A percentile compares a stretch with the other conserved stretches of the same genome.
Evolutionary conservation across 2,888 invertebrate genomes (phyloP).

Genomic region (Idaea aversata): DNA sequence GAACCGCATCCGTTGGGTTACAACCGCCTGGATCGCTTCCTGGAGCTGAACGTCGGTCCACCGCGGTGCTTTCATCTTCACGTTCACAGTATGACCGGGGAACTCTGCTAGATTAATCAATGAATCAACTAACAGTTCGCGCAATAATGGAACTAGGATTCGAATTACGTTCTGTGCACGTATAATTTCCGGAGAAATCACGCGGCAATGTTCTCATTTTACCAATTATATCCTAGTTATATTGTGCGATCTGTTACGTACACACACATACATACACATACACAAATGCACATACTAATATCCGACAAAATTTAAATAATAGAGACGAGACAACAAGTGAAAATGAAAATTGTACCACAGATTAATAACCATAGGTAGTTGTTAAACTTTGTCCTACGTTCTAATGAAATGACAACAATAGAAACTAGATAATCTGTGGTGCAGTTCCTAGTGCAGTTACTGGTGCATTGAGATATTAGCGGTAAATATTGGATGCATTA

Average conservation of each 20-base stretch:
- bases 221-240: neutral
- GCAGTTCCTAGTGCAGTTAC: slow-evolving; percentile 11
- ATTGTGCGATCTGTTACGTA: neutral
- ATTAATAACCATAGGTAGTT: slow-evolving; percentile 1
- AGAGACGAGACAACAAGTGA: neutral
- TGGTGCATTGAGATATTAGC: slow-evolving; percentile 14
- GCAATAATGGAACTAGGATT: neutral
- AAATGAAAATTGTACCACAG: neutral
- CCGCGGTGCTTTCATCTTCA: slow-evolving; percentile 87
- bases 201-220: no score
- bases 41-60: slow-evolving; percentile 88
- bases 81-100: slow-evolving; percentile 84
- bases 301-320: neutral
- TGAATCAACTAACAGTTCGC: slow-evolving; percentile 33
- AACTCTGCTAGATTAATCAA: slow-evolving; percentile 60
- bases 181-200: neutral
- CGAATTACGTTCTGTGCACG: no score
- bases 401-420: slow-evolving; percentile 2
- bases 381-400: slow-evolving; percentile 16
- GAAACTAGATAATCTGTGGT: slow-evolving; percentile 13
- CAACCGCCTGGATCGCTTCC: slow-evolving; percentile 87
- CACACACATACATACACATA: neutral
- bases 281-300: neutral
- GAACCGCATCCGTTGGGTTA: slow-evolving; percentile 88
- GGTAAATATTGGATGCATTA: neutral